A percentile compares a stretch with the other conserved stretches of the same genome.
Evolutionary conservation across 2,113 vertebrate species (phyloP).

Genomic region (Motacilla alba): DNA sequence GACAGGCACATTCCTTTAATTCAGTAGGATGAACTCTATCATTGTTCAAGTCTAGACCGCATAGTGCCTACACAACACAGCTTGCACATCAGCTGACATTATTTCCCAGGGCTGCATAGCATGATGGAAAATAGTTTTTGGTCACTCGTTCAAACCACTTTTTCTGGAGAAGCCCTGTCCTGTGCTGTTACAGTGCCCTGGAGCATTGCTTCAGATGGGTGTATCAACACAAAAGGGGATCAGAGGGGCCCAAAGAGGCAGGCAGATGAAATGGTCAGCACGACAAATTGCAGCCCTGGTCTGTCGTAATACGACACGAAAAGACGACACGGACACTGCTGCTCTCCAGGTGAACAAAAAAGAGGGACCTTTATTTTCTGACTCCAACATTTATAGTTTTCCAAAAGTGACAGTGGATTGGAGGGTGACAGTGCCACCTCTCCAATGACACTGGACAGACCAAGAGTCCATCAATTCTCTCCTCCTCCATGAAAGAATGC

Average conservation of each 20-base stretch:
- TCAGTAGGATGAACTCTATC: neutral
- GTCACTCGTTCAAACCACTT: neutral
- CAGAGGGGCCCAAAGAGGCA: neutral
- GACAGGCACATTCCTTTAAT: neutral
- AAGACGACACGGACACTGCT: too few relatives aligned
- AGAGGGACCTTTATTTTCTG: too few relatives aligned
- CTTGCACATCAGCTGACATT: neutral
- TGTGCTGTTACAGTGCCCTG: neutral
- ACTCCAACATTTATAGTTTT: too few relatives aligned
- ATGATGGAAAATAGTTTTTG: neutral
- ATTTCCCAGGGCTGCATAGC: neutral
- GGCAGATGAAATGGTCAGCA: neutral
- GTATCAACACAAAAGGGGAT: neutral
- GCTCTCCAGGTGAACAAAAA: too few relatives aligned
- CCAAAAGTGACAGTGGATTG: too few relatives aligned
- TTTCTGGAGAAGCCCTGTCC: neutral
- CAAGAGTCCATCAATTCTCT: too few relatives aligned
- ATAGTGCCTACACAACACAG: neutral
- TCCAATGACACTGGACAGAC: too few relatives aligned
- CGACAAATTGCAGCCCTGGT: neutral
- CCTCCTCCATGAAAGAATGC: too few relatives aligned
- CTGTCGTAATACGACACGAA: too few relatives aligned
- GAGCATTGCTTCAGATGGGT: neutral
- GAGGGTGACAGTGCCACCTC: too few relatives aligned
- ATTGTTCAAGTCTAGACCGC: neutral